Base-by-base conservation (phyloP, 2,888 invertebrate species). In the Drosophila ezoana region DNA sequence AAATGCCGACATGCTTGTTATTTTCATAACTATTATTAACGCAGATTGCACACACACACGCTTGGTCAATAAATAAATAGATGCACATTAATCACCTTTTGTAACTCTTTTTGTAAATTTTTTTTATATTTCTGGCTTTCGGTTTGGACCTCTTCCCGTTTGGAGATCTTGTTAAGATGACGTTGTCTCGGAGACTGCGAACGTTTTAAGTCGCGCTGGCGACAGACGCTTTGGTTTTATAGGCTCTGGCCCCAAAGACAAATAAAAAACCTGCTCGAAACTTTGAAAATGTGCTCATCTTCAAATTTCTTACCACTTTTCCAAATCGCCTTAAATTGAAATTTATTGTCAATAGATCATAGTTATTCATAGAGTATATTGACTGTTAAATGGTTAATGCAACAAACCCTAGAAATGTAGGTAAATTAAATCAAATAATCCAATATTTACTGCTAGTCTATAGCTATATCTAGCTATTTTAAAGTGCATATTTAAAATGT, bases 161-260 rank as follows among this genome's bases (percentile, higher is more conserved):
- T 32, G 44, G 40, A 60, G 48, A 52, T 58, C 43, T 48, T 14
- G 33, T 48, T 43, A 49, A 69, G 77, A 61, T 86, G 77, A 32
- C 49, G 76, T 56, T 67, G 72, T 37, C 63, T 40, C 79, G 65
- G 53, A 52, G 65, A 48, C 69, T 71, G 60, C 62, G 47, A 49
- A 28, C 62, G 66, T 48, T 72, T 58, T 85, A 79, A 82, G 67
- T 58, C 73, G 79, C 71, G 69, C 66, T 74, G 63, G 70, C 65
- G 49, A 32, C 37, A 63, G 64, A 53, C 68, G 43, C 54, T 40
- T 41, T 38, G 47, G 53, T 82, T 84, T 84, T 87, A 84, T 84
- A 87, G 58, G 52, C 41, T 51, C 51, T 57, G 38, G 62, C 47
- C 51, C 51, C 14, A 16, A 43, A 45, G 43, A 48, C 60, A 45